phyloP scores from a whole-genome alignment of 2,113 vertebrate genomes.

The Vidua chalybeata region DNA sequence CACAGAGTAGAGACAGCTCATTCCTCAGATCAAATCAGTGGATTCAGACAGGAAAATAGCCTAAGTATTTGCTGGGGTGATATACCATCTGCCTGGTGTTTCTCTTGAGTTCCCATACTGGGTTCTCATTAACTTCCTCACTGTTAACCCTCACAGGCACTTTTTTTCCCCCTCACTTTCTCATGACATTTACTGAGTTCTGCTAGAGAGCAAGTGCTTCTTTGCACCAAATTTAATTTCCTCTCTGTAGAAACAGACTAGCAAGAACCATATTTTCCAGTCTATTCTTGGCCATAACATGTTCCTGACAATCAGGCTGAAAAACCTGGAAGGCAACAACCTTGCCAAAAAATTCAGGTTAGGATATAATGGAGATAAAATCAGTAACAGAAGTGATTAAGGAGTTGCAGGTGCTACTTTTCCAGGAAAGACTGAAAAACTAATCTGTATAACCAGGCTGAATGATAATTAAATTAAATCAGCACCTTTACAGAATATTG shows the following conservation, averaged over 20 bases:
- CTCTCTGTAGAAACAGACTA: background rate
- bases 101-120: background rate
- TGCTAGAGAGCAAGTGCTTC: background rate
- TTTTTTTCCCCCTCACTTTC: background rate
- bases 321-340: constrained; percentile 17
- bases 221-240: background rate
- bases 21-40: background rate
- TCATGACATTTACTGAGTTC: background rate
- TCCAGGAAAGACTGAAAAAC: background rate
- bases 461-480: constrained; percentile 1
- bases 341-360: background rate
- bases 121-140: background rate
- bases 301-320: constrained; percentile 6
- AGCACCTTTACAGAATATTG: background rate
- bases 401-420: background rate
- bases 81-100: background rate
- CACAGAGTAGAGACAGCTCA: background rate
- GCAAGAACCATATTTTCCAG: background rate
- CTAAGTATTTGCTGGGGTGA: background rate
- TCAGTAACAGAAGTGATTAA: constrained; percentile 1
- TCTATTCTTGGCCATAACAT: background rate
- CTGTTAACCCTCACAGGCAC: background rate
- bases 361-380: constrained; percentile 32
- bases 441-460: background rate
- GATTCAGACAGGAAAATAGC: background rate